A percentile compares a stretch with the other conserved stretches of the same genome.
phyloP scores from a whole-genome alignment of 2,797 vertebrate genomes.

The Enoplosus armatus region DNA sequence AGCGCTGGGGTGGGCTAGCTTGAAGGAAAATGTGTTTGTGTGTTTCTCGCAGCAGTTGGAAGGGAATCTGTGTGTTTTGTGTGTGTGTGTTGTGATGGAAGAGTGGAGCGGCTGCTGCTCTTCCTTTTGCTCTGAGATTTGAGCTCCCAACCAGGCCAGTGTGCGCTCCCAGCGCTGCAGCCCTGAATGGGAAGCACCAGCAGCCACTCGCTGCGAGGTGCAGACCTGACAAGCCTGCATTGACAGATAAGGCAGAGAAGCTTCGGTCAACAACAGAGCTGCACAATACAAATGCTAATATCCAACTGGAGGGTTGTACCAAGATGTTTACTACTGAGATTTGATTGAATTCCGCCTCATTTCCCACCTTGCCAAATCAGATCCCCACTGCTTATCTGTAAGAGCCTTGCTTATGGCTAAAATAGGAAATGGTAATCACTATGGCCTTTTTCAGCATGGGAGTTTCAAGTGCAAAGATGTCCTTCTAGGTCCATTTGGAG shows the following conservation, averaged over 20 bases:
- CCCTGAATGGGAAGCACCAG: conserved; percentile 67
- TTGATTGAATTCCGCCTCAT: conserved; percentile 61
- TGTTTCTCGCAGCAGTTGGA: conserved; percentile 37
- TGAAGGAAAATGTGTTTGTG: conserved; percentile 53
- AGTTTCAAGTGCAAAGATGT: conserved; percentile 43
- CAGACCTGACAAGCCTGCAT: conserved; percentile 72
- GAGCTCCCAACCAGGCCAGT: conserved; percentile 46
- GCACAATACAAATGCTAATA: conserved; percentile 77
- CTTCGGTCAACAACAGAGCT: conserved; percentile 64
- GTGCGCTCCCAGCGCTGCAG: conserved; percentile 50
- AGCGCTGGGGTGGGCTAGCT: conserved; percentile 26
- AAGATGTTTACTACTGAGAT: conserved; percentile 64
- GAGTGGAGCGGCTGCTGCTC: conserved; percentile 44
- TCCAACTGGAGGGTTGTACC: conserved; percentile 55
- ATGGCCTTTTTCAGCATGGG: conserved; percentile 35
- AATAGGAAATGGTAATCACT: conserved; percentile 61
- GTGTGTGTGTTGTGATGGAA: conserved; percentile 26
- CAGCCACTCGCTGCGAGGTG: conserved; percentile 54
- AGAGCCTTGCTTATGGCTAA: conserved; percentile 59
- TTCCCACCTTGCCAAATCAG: conserved; percentile 56
- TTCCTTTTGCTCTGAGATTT: conserved; percentile 60
- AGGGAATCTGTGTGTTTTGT: conserved; percentile 45
- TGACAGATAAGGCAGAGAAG: conserved; percentile 73
- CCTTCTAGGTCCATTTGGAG: conserved; percentile 32
- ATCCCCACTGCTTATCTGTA: conserved; percentile 65